Conservation (phyloP, 2,797 vertebrate species). For the Nasua narica region DNA sequence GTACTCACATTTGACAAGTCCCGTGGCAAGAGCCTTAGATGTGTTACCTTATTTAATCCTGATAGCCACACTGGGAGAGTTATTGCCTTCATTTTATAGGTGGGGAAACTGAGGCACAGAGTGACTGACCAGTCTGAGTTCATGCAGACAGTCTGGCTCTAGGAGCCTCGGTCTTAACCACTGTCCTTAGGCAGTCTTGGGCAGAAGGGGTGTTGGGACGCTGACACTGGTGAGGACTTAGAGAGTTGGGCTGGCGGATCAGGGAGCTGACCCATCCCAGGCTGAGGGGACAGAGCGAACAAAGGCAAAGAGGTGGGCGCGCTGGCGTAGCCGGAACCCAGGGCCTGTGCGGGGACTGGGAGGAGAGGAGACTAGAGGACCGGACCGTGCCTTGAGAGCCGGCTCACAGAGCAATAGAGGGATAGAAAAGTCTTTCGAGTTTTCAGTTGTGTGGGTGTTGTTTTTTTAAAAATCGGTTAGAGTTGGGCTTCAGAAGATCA, state of each 20-base stretch:
- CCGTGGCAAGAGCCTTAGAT: neutral
- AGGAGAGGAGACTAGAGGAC: neutral
- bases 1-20: neutral
- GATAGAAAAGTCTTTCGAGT: neutral
- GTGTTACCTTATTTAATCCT: neutral
- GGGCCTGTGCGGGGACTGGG: neutral
- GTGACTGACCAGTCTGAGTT: neutral
- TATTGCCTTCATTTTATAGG: neutral
- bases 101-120: neutral
- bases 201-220: neutral
- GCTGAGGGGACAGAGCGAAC: neutral
- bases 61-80: neutral
- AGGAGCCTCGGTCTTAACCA: neutral
- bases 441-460: neutral
- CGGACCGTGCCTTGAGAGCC: neutral
- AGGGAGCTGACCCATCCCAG: neutral
- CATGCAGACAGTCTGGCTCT: neutral
- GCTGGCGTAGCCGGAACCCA: neutral
- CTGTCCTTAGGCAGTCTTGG: neutral
- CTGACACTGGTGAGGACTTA: neutral
- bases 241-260: neutral
- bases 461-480: neutral
- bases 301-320: neutral
- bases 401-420: neutral
- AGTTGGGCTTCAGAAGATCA: neutral